Evolutionary conservation across 2,888 invertebrate genomes (phyloP).

Genomic region (Rutpela maculata): DNA sequence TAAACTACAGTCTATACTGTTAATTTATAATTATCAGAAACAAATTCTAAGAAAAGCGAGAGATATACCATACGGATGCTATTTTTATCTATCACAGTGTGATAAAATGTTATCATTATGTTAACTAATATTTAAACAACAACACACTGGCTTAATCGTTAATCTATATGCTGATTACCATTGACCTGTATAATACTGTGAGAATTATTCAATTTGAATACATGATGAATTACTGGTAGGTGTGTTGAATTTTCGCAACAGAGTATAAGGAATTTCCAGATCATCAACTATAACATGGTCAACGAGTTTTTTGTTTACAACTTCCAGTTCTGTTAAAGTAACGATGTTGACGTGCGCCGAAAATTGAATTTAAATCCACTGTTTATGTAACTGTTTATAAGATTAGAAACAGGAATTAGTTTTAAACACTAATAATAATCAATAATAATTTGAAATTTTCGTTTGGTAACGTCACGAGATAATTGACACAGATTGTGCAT

Average conservation of each 20-base stretch:
- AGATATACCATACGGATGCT: not conserved
- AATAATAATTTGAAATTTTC: too few relatives aligned
- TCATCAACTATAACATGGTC: slow-evolving; percentile 15
- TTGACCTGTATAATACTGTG: not conserved
- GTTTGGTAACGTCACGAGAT: too few relatives aligned
- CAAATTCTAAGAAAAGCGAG: not conserved
- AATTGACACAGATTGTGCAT: too few relatives aligned
- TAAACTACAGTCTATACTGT: too few relatives aligned
- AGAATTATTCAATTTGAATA: slow-evolving; percentile 10
- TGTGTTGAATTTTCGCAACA: not conserved
- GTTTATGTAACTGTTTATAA: not conserved
- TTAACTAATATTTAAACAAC: slow-evolving; percentile 4
- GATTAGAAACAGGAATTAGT: too few relatives aligned
- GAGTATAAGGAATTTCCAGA: slow-evolving; percentile 13
- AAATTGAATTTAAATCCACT: not conserved
- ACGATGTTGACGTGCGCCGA: not conserved
- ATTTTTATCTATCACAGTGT: not conserved
- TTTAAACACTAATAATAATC: too few relatives aligned
- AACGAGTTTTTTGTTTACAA: slow-evolving; percentile 15
- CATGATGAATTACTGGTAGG: slow-evolving; percentile 11
- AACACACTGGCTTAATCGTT: not conserved
- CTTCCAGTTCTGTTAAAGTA: slow-evolving; percentile 4
- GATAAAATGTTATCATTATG: slow-evolving; percentile 3
- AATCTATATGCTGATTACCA: not conserved
- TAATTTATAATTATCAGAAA: not conserved